Evolutionary conservation across 2,888 invertebrate species (phyloP).

Genomic region (Rugalucina vietnamica): DNA sequence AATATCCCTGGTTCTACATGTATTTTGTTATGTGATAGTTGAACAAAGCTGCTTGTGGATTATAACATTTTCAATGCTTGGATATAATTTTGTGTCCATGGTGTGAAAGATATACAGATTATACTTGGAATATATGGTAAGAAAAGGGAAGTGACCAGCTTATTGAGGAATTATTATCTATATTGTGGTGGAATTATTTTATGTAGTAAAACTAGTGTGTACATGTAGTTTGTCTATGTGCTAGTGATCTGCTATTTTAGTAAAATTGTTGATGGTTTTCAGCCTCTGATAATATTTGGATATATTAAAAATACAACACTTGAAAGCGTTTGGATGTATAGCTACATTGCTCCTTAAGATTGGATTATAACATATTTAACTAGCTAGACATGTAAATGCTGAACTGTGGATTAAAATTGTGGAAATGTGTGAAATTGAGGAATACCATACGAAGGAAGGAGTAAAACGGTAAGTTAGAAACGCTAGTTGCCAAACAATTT

Average conservation of each 20-base stretch:
- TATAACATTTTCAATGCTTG: background rate
- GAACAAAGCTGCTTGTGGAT: background rate
- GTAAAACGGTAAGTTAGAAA: background rate
- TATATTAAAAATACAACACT: background rate
- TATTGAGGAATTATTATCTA: background rate
- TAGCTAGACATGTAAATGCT: too few species aligned
- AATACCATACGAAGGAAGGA: background rate
- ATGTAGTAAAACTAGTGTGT: background rate
- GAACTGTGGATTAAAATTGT: slow-evolving; percentile 3
- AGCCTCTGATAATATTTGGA: too few species aligned
- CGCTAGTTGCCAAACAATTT: too few species aligned
- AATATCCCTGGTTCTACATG: too few species aligned
- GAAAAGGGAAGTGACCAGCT: background rate
- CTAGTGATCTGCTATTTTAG: background rate
- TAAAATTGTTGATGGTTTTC: too few species aligned
- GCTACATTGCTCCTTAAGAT: too few species aligned
- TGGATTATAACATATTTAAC: too few species aligned
- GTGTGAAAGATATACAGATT: background rate
- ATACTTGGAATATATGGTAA: slow-evolving; percentile 1
- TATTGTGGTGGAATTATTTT: slow-evolving; percentile 8
- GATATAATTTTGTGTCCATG: background rate
- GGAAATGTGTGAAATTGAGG: background rate
- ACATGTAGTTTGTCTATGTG: slow-evolving; percentile 1
- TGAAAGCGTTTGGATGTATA: background rate
- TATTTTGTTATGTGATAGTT: background rate